These are phyloP conservation scores for Petrocephalus schoutedeni DNA, from an alignment of 2,797 vertebrate genomes.

Conservation along the genomic window DNA sequence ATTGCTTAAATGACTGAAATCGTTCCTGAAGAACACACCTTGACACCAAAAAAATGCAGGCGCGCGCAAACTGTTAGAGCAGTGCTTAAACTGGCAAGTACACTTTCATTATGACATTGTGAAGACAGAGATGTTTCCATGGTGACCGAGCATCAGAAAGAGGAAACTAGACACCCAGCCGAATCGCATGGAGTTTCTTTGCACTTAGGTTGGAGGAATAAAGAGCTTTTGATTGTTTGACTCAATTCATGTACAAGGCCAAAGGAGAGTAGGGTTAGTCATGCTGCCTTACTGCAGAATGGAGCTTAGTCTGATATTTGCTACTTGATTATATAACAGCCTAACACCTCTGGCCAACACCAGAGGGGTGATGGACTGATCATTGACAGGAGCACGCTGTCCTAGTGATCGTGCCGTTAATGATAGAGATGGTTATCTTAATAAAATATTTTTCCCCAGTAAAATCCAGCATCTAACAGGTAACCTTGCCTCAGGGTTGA, in stretches of 20 bases:
- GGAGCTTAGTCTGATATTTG: conserved; percentile 13
- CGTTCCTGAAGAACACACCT: not conserved
- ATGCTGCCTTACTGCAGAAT: conserved; percentile 29
- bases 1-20: conserved; percentile 3
- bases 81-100: conserved; percentile 55
- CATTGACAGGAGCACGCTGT: not conserved
- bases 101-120: conserved; percentile 57
- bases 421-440: not conserved
- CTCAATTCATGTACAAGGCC: conserved; percentile 32
- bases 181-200: conserved; percentile 41
- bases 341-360: not conserved
- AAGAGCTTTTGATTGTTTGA: conserved; percentile 44
- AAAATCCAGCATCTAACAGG: not conserved
- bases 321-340: not conserved
- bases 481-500: not conserved
- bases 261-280: conserved; percentile 23
- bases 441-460: not conserved
- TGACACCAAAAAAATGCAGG: not conserved
- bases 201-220: conserved; percentile 24
- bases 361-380: not conserved
- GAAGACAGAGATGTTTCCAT: conserved; percentile 19
- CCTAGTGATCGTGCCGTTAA: not conserved
- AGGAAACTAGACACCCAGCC: conserved; percentile 28
- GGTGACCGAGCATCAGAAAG: conserved; percentile 8
- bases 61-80: conserved; percentile 31